These are phyloP conservation scores for Hemiprocne comata DNA, from an alignment of 2,113 vertebrate genomes.

Conservation along the genomic window DNA sequence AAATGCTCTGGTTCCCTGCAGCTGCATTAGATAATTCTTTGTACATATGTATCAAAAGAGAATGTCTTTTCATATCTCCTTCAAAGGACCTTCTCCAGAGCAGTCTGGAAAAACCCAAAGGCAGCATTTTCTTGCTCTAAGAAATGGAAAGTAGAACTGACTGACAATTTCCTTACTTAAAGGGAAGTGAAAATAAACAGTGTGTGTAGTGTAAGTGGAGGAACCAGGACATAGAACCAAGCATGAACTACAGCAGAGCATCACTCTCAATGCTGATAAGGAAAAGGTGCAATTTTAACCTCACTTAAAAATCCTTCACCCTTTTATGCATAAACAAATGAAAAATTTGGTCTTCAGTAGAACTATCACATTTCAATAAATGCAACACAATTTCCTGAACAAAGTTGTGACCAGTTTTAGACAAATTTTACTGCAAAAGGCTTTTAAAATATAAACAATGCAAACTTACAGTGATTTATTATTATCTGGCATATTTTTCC, in stretches of 20 bases:
- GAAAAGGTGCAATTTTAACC: not conserved
- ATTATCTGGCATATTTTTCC: not conserved
- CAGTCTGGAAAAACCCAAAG: not conserved
- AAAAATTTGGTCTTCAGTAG: not conserved
- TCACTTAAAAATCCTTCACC: not conserved
- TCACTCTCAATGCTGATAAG: not conserved
- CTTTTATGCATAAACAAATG: not conserved
- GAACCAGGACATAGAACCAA: not conserved
- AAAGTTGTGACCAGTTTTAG: not conserved
- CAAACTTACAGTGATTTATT: not conserved
- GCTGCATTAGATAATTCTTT: constrained; percentile 4
- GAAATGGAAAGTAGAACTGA: constrained; percentile 10
- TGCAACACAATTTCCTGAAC: not conserved
- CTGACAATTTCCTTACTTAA: not conserved
- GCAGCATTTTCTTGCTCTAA: not conserved
- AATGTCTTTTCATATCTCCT: not conserved
- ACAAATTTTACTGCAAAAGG: not conserved
- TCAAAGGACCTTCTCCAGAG: constrained; percentile 18
- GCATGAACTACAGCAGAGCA: not conserved
- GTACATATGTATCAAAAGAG: not conserved
- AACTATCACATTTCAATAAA: not conserved
- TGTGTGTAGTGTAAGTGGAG: not conserved
- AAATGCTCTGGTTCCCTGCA: not conserved
- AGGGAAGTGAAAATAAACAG: not conserved
- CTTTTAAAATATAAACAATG: not conserved